Base-by-base conservation (phyloP, 2,797 vertebrate genomes). In the Bradypodion ventrale region DNA sequence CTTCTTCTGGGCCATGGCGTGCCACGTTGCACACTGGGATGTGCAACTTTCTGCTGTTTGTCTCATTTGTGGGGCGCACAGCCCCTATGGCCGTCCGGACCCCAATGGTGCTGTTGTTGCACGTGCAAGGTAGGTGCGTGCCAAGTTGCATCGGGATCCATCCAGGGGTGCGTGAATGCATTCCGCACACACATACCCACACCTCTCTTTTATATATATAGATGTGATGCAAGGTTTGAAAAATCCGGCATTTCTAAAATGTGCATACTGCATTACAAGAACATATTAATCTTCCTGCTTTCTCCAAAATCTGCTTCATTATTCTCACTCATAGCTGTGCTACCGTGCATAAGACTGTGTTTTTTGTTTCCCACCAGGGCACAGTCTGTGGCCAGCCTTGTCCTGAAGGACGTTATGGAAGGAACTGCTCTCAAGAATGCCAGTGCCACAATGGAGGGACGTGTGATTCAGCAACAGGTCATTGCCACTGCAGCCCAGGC, bases 331-430 rank as follows among this genome's bases (percentile, higher is more conserved):
- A 82, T 85, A 90, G 78, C 84, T 90, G 29, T 80, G 84, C 1
- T 89, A 80, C 78, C 75, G 87, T 82, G 16, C 82, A 73, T 93
- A 90, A 93, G 92, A 85, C 32, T 32, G 37, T 75, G 75, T 42
- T 82, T 91, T n/a, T 49, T 92, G 80, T 93, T 89, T 95, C 75
- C 95, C 90, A 94, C 59, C 91, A 99, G 98, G 98, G 98, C 83
- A 96, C 94, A 62, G 98, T 99, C 88, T 99, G 98, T 93, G 98
- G 98, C 35, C 98, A 99, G 93, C 98, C 98, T 68, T 99, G 98
- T 97, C 97, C 97, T 0, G 96, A 97, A 77, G 97, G 97, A 56
- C 97, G 96, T 86, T 98, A 96, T 1, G 98, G 98, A 89, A 97
- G 93, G 78, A 98, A 98, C 92, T 99, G 98, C 90, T 97, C 97